A percentile compares a stretch with the other conserved stretches of the same genome.
Conservation (phyloP, 2,113 vertebrate genomes). For the Sialia sialis region DNA sequence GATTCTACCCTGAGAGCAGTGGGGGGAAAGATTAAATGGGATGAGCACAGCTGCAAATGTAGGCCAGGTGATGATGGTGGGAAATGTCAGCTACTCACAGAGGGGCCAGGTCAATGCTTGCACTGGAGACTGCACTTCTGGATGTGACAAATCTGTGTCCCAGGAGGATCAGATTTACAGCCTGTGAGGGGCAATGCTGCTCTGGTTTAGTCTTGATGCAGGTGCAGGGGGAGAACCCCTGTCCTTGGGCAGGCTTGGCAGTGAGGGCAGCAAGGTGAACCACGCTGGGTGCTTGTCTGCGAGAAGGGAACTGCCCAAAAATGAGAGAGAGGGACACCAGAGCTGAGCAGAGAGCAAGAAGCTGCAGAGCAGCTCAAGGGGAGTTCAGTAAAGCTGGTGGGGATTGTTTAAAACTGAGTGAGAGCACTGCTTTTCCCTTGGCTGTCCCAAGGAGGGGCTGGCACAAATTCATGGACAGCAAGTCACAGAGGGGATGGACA, state of each 20-base stretch:
- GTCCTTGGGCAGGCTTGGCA: background rate
- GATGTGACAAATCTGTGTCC: background rate
- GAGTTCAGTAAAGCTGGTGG: background rate
- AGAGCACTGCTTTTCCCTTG: background rate
- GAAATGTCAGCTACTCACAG: background rate
- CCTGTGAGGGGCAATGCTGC: accelerated
- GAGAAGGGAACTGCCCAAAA: background rate
- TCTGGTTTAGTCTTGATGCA: background rate
- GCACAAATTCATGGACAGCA: background rate
- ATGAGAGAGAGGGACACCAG: background rate
- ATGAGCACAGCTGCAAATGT: background rate
- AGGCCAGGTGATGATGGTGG: background rate
- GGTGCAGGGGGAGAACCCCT: background rate
- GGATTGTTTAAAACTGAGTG: background rate
- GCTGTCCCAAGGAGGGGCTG: background rate
- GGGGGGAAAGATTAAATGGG: background rate
- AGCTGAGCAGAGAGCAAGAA: background rate
- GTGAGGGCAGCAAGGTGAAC: background rate
- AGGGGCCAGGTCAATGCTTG: background rate
- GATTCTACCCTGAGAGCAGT: background rate
- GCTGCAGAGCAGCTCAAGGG: background rate
- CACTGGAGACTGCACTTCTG: background rate
- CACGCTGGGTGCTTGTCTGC: accelerated
- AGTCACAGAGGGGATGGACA: background rate
- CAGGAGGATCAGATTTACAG: background rate